These are phyloP conservation scores for Menura novaehollandiae DNA, from an alignment of 2,113 vertebrate genomes.

Conservation along the genomic window DNA sequence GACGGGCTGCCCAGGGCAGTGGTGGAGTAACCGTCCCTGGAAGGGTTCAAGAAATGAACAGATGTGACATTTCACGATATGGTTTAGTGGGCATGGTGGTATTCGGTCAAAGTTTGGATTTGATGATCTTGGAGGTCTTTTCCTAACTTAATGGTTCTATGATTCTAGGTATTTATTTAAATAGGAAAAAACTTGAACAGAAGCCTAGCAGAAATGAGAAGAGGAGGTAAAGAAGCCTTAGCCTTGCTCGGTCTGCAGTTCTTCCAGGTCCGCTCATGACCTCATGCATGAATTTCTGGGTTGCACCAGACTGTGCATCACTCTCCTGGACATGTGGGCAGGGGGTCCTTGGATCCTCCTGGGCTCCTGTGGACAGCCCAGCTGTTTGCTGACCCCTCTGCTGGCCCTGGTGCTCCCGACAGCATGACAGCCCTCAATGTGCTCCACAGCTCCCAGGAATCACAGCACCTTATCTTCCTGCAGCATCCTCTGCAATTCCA, in stretches of 20 bases:
- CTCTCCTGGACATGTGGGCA: fast-evolving
- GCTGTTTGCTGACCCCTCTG: neutral
- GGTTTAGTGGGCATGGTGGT: neutral
- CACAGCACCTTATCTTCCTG: neutral
- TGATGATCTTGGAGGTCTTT: neutral
- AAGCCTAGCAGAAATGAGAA: neutral
- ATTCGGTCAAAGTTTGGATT: neutral
- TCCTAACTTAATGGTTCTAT: neutral
- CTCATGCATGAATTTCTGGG: fast-evolving
- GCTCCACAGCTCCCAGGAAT: neutral
- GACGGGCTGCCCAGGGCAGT: neutral
- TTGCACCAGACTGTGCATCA: neutral
- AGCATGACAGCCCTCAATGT: neutral
- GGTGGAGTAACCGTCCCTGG: neutral
- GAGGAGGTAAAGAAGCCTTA: neutral
- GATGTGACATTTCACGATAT: neutral
- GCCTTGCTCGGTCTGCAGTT: neutral
- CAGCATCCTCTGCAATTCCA: neutral
- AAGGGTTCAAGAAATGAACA: neutral
- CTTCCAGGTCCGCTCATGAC: neutral
- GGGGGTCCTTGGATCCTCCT: fast-evolving
- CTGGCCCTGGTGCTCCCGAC: fast-evolving
- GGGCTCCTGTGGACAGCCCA: neutral
- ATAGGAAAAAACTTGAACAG: neutral
- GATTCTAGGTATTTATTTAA: neutral